Percentiles rank a stretch among this genome's conserved stretches.
These are phyloP conservation scores for Crossocerus cetratus DNA, from an alignment of 2,888 invertebrate genomes.

Conservation along the genomic window DNA sequence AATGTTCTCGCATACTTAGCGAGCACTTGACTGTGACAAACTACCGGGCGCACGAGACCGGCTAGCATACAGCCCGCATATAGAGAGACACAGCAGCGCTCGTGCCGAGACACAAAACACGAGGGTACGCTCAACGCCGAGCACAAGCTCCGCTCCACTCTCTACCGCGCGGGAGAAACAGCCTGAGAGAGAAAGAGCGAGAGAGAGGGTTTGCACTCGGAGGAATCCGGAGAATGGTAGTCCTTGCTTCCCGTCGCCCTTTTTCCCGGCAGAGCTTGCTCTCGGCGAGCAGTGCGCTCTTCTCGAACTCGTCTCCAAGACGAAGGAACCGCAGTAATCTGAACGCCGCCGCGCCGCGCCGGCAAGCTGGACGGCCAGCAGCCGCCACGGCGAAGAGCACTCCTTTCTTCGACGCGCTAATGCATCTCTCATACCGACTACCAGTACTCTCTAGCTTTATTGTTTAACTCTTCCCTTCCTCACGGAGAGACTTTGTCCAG, in stretches of 20 bases:
- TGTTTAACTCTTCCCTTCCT: not conserved
- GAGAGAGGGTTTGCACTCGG: constrained; percentile 41
- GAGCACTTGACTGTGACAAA: constrained; percentile 75
- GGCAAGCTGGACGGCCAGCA: no score
- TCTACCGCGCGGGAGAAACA: not conserved
- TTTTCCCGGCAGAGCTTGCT: constrained; percentile 1
- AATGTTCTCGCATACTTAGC: constrained; percentile 74
- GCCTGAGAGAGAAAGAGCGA: not conserved
- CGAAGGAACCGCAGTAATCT: constrained; percentile 1
- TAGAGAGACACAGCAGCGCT: not conserved
- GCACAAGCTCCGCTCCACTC: not conserved
- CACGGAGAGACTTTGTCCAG: not conserved
- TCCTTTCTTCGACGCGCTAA: constrained; percentile 2
- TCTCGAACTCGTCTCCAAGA: constrained; percentile 5
- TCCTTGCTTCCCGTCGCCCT: constrained; percentile 27
- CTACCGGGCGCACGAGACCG: constrained; percentile 55
- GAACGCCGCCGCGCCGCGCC: not conserved
- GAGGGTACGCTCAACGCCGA: not conserved
- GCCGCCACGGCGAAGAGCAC: not conserved
- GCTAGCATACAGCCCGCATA: not conserved
- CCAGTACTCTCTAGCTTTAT: not conserved
- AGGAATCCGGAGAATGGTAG: constrained; percentile 42
- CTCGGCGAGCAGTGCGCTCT: constrained; percentile 3
- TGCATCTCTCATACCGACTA: not conserved
- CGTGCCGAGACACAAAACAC: constrained; percentile 9